Evolutionary conservation across 2,797 vertebrate genomes (phyloP), one percentile per base, ranked within the genome.

Genomic region (Mus caroli): DNA sequence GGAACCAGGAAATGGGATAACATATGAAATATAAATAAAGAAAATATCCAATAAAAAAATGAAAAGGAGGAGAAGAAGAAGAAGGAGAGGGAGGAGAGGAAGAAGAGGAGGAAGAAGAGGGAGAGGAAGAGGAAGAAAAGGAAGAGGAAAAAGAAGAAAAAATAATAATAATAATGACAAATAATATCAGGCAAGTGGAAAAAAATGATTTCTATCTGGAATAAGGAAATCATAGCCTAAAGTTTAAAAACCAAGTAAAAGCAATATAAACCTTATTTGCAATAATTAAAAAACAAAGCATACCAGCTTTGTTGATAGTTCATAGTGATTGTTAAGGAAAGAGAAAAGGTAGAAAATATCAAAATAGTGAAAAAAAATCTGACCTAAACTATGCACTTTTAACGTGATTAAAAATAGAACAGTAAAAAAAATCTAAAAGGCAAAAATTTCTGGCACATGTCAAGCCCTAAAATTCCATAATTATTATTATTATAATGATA

Each of bases 401-500:
- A n/a, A 90, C 50, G 79, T 78, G 71, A 83, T 60, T 31, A 77
- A n/a, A 90, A 90, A 88, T 0, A 89, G 34, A 82, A 93, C 54
- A 83, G 40, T 6, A 64, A 60, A 71, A n/a, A 31, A 67, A 71
- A 37, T 37, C 19, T 20, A 71, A 37, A 37, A 71, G 9, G n/a
- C 26, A 75, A 24, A 92, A 50, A 91, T 95, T 77, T 13, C 2
- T 69, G 95, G 58, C 8, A 71, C 11, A 92, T 56, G 22, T 34
- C 17, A 78, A 67, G 62, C 40, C 88, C 95, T 91, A 92, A 88
- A 92, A 84, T 78, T 92, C 31, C n/a, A 7, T 83, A 52, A 71
- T 40, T 92, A n/a, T 85, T 79, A 90, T 69, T 6, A 96, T 97
- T 96, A 64, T 92, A 87, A 93, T 19, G 37, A 96, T 75, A 97